phyloP scores from a whole-genome alignment of 2,888 invertebrate genomes.

The Dryobotodes eremita region DNA sequence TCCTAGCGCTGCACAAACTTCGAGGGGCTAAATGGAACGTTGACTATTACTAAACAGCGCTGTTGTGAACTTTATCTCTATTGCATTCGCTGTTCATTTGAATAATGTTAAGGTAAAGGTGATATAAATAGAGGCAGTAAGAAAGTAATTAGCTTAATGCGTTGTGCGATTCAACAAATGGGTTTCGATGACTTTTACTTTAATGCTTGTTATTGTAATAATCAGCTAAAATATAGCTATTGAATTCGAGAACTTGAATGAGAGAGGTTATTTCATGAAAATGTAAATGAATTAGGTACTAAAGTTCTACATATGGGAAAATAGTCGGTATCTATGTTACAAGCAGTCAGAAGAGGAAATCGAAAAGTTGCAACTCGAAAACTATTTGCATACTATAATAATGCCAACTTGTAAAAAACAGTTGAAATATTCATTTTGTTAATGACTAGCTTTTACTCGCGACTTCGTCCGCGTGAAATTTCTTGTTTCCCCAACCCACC shows the following conservation, averaged over 20 bases:
- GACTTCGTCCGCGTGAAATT: too few species aligned
- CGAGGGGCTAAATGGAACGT: conserved; percentile 61
- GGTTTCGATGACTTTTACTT: not conserved
- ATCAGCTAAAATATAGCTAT: not conserved
- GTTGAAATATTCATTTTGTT: not conserved
- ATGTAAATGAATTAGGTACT: not conserved
- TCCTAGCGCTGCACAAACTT: conserved; percentile 63
- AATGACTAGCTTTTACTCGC: too few species aligned
- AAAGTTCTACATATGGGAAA: not conserved
- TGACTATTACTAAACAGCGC: conserved; percentile 48
- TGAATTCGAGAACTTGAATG: not conserved
- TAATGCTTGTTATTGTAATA: not conserved
- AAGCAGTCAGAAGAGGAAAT: not conserved
- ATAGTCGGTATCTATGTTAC: not conserved
- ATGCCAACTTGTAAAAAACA: not conserved
- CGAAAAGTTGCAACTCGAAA: not conserved
- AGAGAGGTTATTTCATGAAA: not conserved
- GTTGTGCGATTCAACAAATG: not conserved
- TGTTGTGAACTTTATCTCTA: conserved; percentile 22
- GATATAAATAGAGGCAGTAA: conserved; percentile 3
- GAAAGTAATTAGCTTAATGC: conserved; percentile 29
- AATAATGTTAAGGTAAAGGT: conserved; percentile 27
- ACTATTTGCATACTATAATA: not conserved
- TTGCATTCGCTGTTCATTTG: conserved; percentile 37
- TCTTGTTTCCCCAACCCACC: too few species aligned